Conservation (phyloP, 2,888 invertebrate genomes). For the Alcis repandata region DNA sequence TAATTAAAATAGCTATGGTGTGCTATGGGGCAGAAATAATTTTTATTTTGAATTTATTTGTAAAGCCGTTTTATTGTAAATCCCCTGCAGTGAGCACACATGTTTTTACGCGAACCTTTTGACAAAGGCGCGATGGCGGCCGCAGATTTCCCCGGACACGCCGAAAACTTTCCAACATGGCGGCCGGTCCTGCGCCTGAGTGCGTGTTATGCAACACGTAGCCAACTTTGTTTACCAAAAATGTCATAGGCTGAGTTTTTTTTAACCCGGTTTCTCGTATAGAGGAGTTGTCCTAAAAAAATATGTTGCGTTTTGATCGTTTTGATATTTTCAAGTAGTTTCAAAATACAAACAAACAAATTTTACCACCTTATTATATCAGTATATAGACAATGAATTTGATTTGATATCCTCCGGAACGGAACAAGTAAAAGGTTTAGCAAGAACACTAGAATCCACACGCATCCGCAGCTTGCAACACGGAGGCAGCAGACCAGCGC, state of each 20-base stretch:
- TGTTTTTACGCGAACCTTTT: slow-evolving; percentile 11
- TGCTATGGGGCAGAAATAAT: too few species aligned
- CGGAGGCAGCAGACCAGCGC: slow-evolving; percentile 2
- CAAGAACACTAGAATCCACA: slow-evolving; percentile 18
- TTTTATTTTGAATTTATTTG: too few species aligned
- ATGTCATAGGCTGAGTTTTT: not conserved
- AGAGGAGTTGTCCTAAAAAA: too few species aligned
- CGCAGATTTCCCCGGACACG: slow-evolving; percentile 74
- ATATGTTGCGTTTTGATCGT: too few species aligned
- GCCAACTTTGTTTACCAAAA: slow-evolving; percentile 37
- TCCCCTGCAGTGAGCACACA: not conserved
- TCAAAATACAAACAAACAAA: not conserved
- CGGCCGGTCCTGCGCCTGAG: slow-evolving; percentile 60
- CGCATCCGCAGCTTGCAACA: slow-evolving; percentile 20
- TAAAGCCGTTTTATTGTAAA: not conserved
- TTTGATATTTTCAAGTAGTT: too few species aligned
- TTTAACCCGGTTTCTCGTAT: not conserved
- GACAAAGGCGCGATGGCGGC: slow-evolving; percentile 24
- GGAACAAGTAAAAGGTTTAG: slow-evolving; percentile 12
- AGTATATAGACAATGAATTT: not conserved
- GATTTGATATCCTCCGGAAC: slow-evolving; percentile 15
- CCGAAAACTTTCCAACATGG: slow-evolving; percentile 74
- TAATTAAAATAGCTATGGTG: not conserved
- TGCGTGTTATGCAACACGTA: slow-evolving; percentile 63
- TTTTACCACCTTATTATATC: too few species aligned